Conservation (phyloP, 2,888 invertebrate species). For the Fabriciana adippe region DNA sequence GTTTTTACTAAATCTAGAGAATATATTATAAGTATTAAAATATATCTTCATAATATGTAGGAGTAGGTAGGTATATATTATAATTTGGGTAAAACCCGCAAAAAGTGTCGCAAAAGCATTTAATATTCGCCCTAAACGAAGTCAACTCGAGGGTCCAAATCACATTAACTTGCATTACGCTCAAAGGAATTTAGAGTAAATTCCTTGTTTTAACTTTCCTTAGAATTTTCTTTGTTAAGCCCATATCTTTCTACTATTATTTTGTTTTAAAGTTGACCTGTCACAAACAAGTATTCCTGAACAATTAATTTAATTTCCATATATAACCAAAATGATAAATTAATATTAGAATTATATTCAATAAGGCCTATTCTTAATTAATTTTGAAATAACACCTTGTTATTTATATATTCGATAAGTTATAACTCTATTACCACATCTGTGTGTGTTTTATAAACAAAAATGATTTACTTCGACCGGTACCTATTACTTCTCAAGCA, state of each 20-base stretch:
- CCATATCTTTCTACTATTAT: slow-evolving; percentile 22
- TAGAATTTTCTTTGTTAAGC: slow-evolving; percentile 29
- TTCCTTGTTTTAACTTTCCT: slow-evolving; percentile 28
- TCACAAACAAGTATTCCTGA: no score
- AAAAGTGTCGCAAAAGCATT: slow-evolving; percentile 21
- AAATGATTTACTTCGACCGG: slow-evolving; percentile 6
- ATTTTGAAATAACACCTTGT: not conserved
- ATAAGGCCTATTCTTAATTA: slow-evolving; percentile 3
- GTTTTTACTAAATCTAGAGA: not conserved
- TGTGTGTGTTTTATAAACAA: slow-evolving; percentile 6
- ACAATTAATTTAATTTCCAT: not conserved
- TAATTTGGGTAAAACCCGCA: not conserved
- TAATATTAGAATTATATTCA: not conserved
- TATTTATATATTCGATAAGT: not conserved
- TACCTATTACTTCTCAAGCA: slow-evolving; percentile 8
- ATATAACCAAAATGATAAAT: not conserved
- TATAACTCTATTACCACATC: slow-evolving; percentile 5
- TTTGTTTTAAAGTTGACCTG: not conserved
- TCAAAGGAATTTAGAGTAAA: slow-evolving; percentile 37
- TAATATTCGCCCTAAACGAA: slow-evolving; percentile 25
- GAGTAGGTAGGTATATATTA: not conserved
- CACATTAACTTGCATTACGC: slow-evolving; percentile 24
- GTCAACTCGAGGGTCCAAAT: slow-evolving; percentile 21
- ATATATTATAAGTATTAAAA: not conserved
- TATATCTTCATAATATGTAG: not conserved